These are phyloP conservation scores for Galeopsomyia nigrocyanea DNA, from an alignment of 2,888 invertebrate genomes.

Conservation along the genomic window DNA sequence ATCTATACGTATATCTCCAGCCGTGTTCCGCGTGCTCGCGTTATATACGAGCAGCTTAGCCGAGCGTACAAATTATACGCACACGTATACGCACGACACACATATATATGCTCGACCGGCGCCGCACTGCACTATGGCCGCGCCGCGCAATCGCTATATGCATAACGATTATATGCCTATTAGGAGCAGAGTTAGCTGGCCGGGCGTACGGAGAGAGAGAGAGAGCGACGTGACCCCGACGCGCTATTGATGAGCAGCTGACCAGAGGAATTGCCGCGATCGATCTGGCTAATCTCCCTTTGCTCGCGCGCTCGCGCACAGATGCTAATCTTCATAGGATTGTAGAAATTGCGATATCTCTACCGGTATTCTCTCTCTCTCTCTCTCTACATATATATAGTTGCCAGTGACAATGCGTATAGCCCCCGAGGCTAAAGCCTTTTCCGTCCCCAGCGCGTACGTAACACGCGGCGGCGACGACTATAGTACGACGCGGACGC, in stretches of 20 bases:
- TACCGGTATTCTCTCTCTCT: not conserved
- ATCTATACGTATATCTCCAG: constrained; percentile 25
- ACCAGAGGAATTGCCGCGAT: constrained; percentile 66
- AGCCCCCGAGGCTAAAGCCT: no score
- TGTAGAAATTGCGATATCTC: constrained; percentile 52
- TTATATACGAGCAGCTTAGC: constrained; percentile 37
- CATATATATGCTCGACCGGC: not conserved
- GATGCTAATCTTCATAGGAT: constrained; percentile 63
- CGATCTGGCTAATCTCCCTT: constrained; percentile 65
- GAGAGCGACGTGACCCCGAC: constrained; percentile 52
- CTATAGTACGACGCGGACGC: not conserved
- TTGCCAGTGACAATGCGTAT: not conserved
- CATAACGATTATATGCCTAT: constrained; percentile 68
- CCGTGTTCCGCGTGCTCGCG: constrained; percentile 4
- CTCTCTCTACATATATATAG: not conserved
- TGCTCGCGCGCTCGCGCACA: constrained; percentile 51
- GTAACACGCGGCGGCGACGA: no score
- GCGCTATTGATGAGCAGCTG: constrained; percentile 65
- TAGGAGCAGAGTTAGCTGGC: constrained; percentile 58
- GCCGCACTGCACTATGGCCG: constrained; percentile 19
- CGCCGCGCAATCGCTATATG: constrained; percentile 55
- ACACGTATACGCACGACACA: not conserved
- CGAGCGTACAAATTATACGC: constrained; percentile 35
- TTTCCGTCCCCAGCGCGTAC: no score
- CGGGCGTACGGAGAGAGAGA: constrained; percentile 44